Evolutionary conservation across 2,888 invertebrate genomes (phyloP), one percentile per base, ranked within the genome.

Genomic region (Acleris literana): DNA sequence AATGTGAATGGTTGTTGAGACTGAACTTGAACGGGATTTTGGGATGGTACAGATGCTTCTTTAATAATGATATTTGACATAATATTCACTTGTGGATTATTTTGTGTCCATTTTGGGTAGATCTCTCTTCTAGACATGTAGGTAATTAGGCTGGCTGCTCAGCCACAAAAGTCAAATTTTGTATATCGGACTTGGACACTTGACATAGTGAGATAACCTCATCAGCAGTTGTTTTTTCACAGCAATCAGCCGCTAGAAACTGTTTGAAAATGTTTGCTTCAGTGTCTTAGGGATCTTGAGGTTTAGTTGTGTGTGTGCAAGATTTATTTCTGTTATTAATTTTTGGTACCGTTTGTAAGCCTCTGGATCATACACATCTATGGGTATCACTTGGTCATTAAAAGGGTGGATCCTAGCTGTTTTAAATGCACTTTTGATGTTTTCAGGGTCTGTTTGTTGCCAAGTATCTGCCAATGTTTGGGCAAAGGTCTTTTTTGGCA

Each of bases 281-380:
- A 55, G 54, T 11, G 54, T 18, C 33, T 44, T 57, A 17, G 49
- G 22, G 13, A 22, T 20, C 20, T 44, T 18, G 20, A n/a, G 11
- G n/a, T 54, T 33, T 11, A 39, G 17, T 54, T 39, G 39, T 54
- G 39, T 39, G 18, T 39, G 53, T 53, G 53, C 25, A 16, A 29
- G 29, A 53, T 25, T 39, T 51, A 13, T 16, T 39, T 52, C 17
- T 39, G 43, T 17, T 60, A 13, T 39, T 2, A n/a, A n/a, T 25
- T 29, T 33, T 49, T 55, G 46, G 44, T 52, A 63, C 17, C 63
- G 22, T 55, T 56, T 67, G 18, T 52, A 68, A 56, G 64, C 55
- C 5, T 20, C 48, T 48, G 67, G 71, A 39, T 71, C 68, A 39
- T 56, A 68, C 48, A 60, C 63, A 16, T 71, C 57, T 20, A 39